Base-by-base conservation (phyloP, 2,113 vertebrate species). In the Helogale parvula region DNA sequence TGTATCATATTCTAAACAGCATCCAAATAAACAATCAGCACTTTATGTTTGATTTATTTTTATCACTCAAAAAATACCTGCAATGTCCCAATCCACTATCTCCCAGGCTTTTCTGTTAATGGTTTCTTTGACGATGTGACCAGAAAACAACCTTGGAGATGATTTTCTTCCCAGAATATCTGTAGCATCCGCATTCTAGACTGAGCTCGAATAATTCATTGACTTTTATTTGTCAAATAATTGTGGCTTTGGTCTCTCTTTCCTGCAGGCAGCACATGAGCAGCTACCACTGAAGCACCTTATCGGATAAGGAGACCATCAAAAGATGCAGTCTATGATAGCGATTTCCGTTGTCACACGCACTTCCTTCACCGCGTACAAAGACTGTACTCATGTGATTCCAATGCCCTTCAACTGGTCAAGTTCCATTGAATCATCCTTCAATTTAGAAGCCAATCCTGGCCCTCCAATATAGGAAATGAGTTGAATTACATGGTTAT, bases 391-490 rank as follows among this genome's bases (percentile, higher is more conserved):
- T 31, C 57, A 2, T 38, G 17, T 81, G n/a, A 74, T 87, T 94
- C 74, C 21, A 79, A 52, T 14, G 16, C 3, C n/a, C 12, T 52
- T 88, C 21, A 33, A 16, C 79, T 72, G 66, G 16, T 52, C 57
- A 41, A 27, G 31, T 29, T 38, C 23, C 45, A 5, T 12, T 88
- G 54, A n/a, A 60, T 50, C 29, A 8, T n/a, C 69, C 69, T 87
- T 95, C 69, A 84, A 38, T 7, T 6, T 69, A 77, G 72, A 87
- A 94, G n/a, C 50, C 47, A 38, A 13, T 2, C 27, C 71, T 45
- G 29, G 11, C 21, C 0, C 35, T 0, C 14, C 52, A 7, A 54
- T 35, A 29, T 0, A 66, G 15, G 13, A 83, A 77, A 11, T 21
- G 16, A 25, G 50, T 35, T 72, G 69, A 68, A 63, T 12, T 74